These are phyloP conservation scores for Catostomus latipinnis DNA, from an alignment of 2,797 vertebrate species.

Conservation along the genomic window DNA sequence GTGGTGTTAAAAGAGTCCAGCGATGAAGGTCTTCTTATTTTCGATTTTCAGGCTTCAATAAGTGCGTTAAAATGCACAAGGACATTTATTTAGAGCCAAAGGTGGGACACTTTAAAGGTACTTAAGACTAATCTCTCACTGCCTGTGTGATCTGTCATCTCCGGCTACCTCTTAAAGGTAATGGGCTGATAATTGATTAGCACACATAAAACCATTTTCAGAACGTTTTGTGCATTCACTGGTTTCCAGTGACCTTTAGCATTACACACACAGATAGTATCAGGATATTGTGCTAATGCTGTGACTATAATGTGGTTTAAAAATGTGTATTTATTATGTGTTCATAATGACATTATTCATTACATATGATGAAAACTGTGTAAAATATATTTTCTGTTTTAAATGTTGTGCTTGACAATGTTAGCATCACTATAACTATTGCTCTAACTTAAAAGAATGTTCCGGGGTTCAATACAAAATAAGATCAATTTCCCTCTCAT, in stretches of 20 bases:
- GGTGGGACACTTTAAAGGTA: constrained; percentile 38
- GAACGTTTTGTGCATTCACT: not conserved
- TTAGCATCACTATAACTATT: no score
- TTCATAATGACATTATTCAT: not conserved
- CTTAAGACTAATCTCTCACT: constrained; percentile 41
- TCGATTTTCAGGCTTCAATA: constrained; percentile 23
- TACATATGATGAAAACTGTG: not conserved
- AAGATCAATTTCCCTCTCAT: no score
- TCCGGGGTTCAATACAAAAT: no score
- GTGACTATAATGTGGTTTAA: not conserved
- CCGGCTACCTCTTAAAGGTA: constrained; percentile 43
- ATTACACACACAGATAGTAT: not conserved
- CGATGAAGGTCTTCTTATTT: constrained; percentile 33
- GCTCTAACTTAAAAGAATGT: no score
- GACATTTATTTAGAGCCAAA: constrained; percentile 34
- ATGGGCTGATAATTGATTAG: constrained; percentile 40
- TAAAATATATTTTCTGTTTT: not conserved
- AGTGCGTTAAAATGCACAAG: constrained; percentile 37
- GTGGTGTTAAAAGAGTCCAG: constrained; percentile 39
- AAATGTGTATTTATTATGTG: no score
- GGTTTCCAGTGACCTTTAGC: not conserved
- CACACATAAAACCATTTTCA: constrained; percentile 31
- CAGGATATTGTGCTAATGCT: not conserved
- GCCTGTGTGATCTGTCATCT: constrained; percentile 27
- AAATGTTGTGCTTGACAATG: no score